phyloP scores from a whole-genome alignment of 2,113 vertebrate genomes.

The Lepus timidus region DNA sequence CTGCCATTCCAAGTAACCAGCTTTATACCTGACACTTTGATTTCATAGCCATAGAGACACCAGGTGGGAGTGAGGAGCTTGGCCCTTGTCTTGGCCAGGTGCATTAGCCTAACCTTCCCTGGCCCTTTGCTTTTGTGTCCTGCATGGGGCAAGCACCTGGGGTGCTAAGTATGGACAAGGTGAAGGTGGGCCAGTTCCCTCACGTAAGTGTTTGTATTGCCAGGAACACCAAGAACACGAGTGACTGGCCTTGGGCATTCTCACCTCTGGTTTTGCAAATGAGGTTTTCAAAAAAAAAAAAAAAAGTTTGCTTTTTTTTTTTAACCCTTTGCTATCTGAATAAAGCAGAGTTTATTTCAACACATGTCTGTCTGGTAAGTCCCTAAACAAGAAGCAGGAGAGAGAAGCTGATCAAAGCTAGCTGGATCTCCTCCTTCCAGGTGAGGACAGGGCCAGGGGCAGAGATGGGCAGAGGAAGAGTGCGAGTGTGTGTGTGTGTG shows the following conservation, averaged over 20 bases:
- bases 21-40: neutral
- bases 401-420: neutral
- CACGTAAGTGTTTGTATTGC: neutral
- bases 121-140: neutral
- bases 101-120: accelerated
- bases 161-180: neutral
- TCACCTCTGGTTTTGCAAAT: constrained; percentile 29
- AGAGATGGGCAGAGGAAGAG: neutral
- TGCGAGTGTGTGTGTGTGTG: neutral
- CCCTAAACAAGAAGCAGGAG: neutral
- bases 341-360: constrained; percentile 63
- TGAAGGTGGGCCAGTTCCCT: neutral
- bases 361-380: neutral
- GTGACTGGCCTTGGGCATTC: neutral
- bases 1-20: neutral
- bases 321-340: constrained; percentile 56
- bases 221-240: neutral
- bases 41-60: neutral
- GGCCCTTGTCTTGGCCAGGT: neutral
- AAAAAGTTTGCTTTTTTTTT: neutral
- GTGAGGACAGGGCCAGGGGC: neutral
- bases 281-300: neutral
- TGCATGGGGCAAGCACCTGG: neutral
- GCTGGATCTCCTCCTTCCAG: neutral
- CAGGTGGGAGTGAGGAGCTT: neutral